These are phyloP conservation scores for Apamea anceps DNA, from an alignment of 2,888 invertebrate genomes.

Conservation along the genomic window DNA sequence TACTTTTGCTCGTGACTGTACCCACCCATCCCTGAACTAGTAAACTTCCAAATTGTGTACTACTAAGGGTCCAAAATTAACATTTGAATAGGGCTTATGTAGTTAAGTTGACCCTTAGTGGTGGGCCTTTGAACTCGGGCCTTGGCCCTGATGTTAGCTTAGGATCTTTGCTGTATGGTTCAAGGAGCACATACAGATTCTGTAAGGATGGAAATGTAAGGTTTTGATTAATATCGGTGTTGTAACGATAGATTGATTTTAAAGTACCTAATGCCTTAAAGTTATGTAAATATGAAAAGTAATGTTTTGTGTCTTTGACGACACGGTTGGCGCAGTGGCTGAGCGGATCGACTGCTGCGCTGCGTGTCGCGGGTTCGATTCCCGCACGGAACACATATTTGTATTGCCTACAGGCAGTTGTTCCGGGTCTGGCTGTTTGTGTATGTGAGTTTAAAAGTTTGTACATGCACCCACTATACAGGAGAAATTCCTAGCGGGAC, in stretches of 20 bases:
- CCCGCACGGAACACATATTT: too few relatives aligned
- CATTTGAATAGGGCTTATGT: slow-evolving; percentile 59
- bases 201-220: too few relatives aligned
- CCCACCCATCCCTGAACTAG: slow-evolving; percentile 29
- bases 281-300: neutral
- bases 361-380: too few relatives aligned
- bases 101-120: slow-evolving; percentile 43
- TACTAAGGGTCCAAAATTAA: slow-evolving; percentile 57
- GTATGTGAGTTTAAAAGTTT: too few relatives aligned
- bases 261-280: neutral
- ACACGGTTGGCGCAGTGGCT: too few relatives aligned
- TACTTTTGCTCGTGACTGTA: too few relatives aligned
- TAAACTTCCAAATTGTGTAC: slow-evolving; percentile 55
- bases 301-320: too few relatives aligned
- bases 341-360: too few relatives aligned
- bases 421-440: too few relatives aligned
- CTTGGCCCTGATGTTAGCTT: slow-evolving; percentile 50
- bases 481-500: too few relatives aligned
- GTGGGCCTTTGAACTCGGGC: slow-evolving; percentile 51
- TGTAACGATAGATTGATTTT: slow-evolving; percentile 12
- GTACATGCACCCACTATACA: too few relatives aligned
- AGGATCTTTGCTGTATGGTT: slow-evolving; percentile 45
- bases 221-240: slow-evolving; percentile 22
- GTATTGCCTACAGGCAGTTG: too few relatives aligned
- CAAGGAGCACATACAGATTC: slow-evolving; percentile 20